These are phyloP conservation scores for Blastomussa wellsi DNA, from an alignment of 92 coral and sea anemone genomes.

Conservation along the genomic window DNA sequence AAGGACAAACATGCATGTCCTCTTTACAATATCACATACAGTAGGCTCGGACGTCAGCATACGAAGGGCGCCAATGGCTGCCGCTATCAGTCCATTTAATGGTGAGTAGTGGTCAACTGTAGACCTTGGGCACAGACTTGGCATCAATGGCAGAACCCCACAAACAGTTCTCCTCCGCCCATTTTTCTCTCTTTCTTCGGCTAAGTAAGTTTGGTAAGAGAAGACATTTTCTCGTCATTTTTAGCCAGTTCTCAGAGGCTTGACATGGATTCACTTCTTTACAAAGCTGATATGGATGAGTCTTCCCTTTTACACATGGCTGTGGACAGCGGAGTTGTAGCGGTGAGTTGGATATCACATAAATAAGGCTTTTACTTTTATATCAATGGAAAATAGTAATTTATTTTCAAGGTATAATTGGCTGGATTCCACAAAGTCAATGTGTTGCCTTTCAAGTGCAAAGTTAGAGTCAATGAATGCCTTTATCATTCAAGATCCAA, in stretches of 20 bases:
- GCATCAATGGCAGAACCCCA: too few species aligned
- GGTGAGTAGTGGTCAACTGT: too few species aligned
- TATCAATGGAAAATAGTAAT: not conserved
- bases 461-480: not conserved
- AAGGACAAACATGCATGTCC: too few species aligned
- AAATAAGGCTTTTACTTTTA: not conserved
- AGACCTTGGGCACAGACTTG: too few species aligned
- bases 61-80: too few species aligned
- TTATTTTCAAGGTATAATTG: not conserved
- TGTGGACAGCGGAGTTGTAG: constrained; percentile 57
- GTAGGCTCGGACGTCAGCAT: too few species aligned
- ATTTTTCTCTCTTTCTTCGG: too few species aligned
- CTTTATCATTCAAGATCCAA: too few species aligned
- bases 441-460: not conserved
- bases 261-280: constrained; percentile 52
- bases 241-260: constrained; percentile 44
- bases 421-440: not conserved
- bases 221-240: not conserved
- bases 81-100: too few species aligned
- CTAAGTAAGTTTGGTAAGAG: too few species aligned
- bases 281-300: constrained; percentile 67
- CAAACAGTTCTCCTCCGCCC: too few species aligned
- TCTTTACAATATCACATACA: too few species aligned
- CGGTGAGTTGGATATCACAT: constrained; percentile 28
- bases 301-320: constrained; percentile 74